Conservation (phyloP, 2,113 vertebrate genomes). For the Gallinago paraguaiae region DNA sequence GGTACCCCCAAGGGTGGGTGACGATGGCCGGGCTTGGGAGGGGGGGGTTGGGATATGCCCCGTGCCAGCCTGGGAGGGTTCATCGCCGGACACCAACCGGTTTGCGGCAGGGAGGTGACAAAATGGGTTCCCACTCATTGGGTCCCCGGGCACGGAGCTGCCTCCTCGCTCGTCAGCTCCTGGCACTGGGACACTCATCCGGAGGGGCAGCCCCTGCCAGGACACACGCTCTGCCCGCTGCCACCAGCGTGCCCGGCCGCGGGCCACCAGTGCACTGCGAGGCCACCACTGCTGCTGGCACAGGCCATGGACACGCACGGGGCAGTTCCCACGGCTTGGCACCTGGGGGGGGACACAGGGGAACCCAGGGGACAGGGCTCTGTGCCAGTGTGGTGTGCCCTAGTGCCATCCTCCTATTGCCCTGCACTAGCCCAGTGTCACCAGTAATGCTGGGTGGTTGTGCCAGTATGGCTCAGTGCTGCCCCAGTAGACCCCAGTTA, state of each 20-base stretch:
- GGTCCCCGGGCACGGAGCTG: background rate
- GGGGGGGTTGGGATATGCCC: background rate
- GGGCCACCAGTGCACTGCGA: background rate
- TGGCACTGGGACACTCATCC: slow-evolving; percentile 43
- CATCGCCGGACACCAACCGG: background rate
- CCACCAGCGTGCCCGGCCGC: background rate
- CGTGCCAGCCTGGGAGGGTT: background rate
- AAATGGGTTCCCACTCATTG: slow-evolving; percentile 21
- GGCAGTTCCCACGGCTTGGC: background rate
- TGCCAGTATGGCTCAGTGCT: background rate
- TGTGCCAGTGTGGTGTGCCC: background rate
- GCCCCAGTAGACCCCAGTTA: background rate
- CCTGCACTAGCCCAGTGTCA: background rate
- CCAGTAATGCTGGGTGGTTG: fast-evolving
- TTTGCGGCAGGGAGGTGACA: slow-evolving; percentile 5
- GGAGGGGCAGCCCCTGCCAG: slow-evolving; percentile 23
- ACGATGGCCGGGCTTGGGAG: background rate
- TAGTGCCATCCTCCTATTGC: background rate
- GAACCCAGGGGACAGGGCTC: background rate
- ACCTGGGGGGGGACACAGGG: too few species aligned
- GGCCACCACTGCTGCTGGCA: background rate
- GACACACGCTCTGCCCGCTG: background rate
- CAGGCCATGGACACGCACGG: fast-evolving
- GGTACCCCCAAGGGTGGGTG: background rate
- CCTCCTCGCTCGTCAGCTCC: background rate